phyloP scores from a whole-genome alignment of 2,888 invertebrate genomes.

The Stramonita haemastoma region DNA sequence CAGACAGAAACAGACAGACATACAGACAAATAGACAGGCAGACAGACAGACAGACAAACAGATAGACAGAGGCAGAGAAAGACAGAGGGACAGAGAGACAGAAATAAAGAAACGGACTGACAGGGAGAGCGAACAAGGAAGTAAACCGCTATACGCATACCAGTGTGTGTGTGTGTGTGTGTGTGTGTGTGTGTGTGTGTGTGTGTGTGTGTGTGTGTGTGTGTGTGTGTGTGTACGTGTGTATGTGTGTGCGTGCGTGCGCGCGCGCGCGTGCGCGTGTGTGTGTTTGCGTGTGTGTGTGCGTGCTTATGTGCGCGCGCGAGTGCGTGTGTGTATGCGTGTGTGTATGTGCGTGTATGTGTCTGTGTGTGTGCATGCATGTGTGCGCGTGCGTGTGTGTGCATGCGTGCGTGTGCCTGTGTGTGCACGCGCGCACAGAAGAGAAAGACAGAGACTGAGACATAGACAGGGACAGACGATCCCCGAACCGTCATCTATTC shows the following conservation, averaged over 20 bases:
- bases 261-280: no score
- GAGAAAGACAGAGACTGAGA: no score
- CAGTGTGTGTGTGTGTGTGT: no score
- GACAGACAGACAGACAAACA: not conserved
- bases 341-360: not conserved
- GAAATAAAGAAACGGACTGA: no score
- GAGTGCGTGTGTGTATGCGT: not conserved
- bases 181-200: not conserved
- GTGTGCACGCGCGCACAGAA: no score
- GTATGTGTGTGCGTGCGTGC: not conserved
- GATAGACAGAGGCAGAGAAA: no score
- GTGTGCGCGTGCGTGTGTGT: no score
- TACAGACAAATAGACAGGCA: not conserved
- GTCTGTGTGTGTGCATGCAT: no score
- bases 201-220: constrained; percentile 5
- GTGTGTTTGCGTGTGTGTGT: not conserved
- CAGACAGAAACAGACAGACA: not conserved
- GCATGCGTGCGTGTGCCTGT: no score
- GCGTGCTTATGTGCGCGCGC: not conserved
- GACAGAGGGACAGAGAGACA: not conserved
- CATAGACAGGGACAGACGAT: no score
- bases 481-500: no score
- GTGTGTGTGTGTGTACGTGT: not conserved
- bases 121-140: no score
- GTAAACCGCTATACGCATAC: not conserved